Percentiles rank a stretch among this genome's conserved stretches.
phyloP scores from a whole-genome alignment of 2,888 invertebrate species.

The Stictocephala bisonia region DNA sequence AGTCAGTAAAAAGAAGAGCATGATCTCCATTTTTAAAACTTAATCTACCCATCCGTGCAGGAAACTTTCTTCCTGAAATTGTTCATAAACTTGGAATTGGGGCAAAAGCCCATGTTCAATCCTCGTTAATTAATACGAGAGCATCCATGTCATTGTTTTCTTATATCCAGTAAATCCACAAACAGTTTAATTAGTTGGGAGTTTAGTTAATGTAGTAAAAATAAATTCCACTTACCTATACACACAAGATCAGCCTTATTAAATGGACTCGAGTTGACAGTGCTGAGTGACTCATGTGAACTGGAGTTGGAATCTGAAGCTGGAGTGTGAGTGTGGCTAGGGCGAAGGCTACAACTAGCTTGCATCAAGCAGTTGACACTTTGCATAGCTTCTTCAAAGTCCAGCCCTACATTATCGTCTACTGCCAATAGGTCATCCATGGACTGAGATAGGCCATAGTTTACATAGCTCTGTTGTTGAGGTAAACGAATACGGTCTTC shows the following conservation, averaged over 20 bases:
- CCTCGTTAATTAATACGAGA: too few relatives aligned
- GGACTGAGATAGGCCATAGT: slow-evolving; percentile 42
- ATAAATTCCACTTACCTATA: slow-evolving; percentile 4
- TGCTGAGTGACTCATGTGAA: neutral
- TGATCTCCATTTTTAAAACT: too few relatives aligned
- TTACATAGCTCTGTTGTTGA: slow-evolving; percentile 22
- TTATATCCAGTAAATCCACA: too few relatives aligned
- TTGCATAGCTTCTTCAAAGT: slow-evolving; percentile 30
- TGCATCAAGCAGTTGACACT: slow-evolving; percentile 28
- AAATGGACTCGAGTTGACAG: neutral
- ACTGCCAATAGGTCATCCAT: slow-evolving; percentile 27
- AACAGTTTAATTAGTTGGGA: neutral
- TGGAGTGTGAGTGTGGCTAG: neutral
- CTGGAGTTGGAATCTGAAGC: neutral
- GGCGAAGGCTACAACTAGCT: neutral
- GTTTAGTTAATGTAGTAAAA: neutral
- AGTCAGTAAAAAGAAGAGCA: too few relatives aligned
- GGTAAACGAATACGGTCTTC: neutral
- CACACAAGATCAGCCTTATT: slow-evolving; percentile 4
- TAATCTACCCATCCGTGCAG: too few relatives aligned
- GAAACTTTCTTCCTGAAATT: too few relatives aligned
- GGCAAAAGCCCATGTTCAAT: too few relatives aligned
- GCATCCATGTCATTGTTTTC: too few relatives aligned
- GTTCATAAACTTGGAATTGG: too few relatives aligned
- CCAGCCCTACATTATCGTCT: slow-evolving; percentile 1